Evolutionary conservation across 2,113 vertebrate genomes (phyloP).

Genomic region (Callopanchax toddi): DNA sequence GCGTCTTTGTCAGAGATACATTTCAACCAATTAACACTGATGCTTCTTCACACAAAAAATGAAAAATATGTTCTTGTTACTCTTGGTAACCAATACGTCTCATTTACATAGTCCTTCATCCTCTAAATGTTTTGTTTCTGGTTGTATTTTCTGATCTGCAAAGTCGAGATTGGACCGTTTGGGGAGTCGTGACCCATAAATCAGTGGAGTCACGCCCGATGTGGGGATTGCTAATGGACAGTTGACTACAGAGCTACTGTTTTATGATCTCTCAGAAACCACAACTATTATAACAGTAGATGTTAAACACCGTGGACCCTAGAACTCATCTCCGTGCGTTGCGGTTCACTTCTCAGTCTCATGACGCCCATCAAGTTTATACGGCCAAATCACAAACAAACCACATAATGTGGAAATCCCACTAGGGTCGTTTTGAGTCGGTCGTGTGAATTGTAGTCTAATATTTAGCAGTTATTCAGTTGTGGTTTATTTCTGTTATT

Average conservation of each 20-base stretch:
- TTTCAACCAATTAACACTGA: not conserved
- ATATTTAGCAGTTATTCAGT: constrained; percentile 1
- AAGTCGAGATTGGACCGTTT: constrained; percentile 54
- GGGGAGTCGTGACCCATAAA: constrained; percentile 42
- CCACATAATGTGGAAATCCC: not conserved
- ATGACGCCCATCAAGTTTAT: not conserved
- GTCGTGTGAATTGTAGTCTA: not conserved
- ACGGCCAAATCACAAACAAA: not conserved
- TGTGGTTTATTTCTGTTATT: not conserved
- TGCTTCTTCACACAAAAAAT: not conserved
- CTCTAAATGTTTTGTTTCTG: constrained; percentile 25
- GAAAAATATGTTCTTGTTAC: not conserved
- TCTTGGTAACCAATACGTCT: not conserved
- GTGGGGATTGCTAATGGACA: constrained; percentile 35
- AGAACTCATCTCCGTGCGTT: not conserved
- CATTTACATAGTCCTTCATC: too few relatives aligned
- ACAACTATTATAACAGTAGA: not conserved
- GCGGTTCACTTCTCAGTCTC: not conserved
- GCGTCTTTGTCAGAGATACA: not conserved
- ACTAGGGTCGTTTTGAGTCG: not conserved
- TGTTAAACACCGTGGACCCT: not conserved
- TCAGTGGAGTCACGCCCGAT: constrained; percentile 37
- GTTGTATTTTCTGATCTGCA: constrained; percentile 34
- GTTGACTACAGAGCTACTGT: constrained; percentile 12
- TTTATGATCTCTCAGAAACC: not conserved